Evolutionary conservation across 2,888 invertebrate genomes (phyloP).

Genomic region (Brachyptera risi): DNA sequence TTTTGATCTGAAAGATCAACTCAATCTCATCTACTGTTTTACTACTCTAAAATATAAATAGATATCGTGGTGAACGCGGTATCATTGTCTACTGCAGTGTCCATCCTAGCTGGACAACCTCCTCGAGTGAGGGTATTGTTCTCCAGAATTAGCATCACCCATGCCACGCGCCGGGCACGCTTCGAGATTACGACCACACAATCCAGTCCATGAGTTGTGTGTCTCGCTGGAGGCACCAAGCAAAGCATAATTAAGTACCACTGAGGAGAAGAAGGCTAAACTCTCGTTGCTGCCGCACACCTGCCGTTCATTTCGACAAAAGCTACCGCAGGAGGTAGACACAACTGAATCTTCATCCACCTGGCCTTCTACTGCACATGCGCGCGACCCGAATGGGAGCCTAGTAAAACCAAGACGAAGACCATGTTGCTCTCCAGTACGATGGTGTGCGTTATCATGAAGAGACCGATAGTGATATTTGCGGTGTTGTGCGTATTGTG

Average conservation of each 20-base stretch:
- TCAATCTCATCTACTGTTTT: too few relatives aligned
- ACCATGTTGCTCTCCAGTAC: slow-evolving; percentile 17
- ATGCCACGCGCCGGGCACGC: slow-evolving; percentile 29
- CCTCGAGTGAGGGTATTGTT: background rate
- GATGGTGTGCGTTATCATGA: slow-evolving; percentile 14
- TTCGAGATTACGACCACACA: too few relatives aligned
- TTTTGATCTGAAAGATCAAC: too few relatives aligned
- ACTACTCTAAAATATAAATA: too few relatives aligned
- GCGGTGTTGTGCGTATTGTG: slow-evolving; percentile 13
- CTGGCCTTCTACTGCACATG: slow-evolving; percentile 7
- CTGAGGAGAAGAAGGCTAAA: background rate
- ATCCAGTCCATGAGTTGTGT: too few relatives aligned
- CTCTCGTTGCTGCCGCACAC: slow-evolving; percentile 13
- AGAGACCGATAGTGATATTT: slow-evolving; percentile 20
- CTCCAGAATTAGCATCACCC: background rate
- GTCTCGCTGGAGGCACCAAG: too few relatives aligned
- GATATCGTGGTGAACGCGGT: background rate
- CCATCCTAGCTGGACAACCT: background rate
- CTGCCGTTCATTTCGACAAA: too few relatives aligned
- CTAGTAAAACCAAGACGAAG: slow-evolving; percentile 7
- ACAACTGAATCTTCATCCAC: too few relatives aligned
- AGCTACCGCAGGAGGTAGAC: slow-evolving; percentile 18
- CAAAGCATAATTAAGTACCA: too few relatives aligned
- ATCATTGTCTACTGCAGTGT: background rate
- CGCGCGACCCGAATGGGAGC: slow-evolving; percentile 9